phyloP scores from a whole-genome alignment of 1,140 invertebrate species.

The Harlomillsia oculata region DNA sequence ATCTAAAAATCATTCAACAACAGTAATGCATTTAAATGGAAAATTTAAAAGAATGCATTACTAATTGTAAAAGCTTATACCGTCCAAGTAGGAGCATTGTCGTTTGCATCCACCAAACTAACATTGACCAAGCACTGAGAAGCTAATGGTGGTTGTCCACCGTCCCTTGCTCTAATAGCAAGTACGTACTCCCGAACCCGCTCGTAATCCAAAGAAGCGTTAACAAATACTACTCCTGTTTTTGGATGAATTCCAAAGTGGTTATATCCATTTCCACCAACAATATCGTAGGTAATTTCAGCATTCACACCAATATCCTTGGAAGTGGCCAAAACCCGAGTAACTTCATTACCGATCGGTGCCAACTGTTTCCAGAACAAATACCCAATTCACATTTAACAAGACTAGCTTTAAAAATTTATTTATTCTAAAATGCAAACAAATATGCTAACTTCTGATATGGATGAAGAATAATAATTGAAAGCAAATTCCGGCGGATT shows the following conservation, averaged over 20 bases:
- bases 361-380: constrained; percentile 43
- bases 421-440: constrained; percentile 1
- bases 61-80: neutral
- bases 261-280: constrained; percentile 76
- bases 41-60: neutral
- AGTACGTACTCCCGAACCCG: constrained; percentile 72
- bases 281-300: constrained; percentile 77
- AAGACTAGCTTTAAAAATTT: neutral
- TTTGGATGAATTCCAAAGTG: constrained; percentile 67
- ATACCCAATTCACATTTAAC: constrained; percentile 11
- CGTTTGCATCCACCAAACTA: constrained; percentile 75
- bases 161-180: constrained; percentile 80
- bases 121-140: constrained; percentile 81
- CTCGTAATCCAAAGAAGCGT: constrained; percentile 74
- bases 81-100: constrained; percentile 55
- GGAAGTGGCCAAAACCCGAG: constrained; percentile 76
- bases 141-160: constrained; percentile 70
- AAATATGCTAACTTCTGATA: constrained; percentile 51
- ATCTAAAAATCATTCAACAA: neutral
- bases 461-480: constrained; percentile 59
- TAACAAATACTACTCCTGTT: constrained; percentile 60
- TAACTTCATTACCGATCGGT: constrained; percentile 62
- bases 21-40: neutral
- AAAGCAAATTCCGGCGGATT: constrained; percentile 85
- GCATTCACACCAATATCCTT: constrained; percentile 87